These are phyloP conservation scores for Tachina grossa DNA, from an alignment of 2,888 invertebrate genomes.

Conservation along the genomic window DNA sequence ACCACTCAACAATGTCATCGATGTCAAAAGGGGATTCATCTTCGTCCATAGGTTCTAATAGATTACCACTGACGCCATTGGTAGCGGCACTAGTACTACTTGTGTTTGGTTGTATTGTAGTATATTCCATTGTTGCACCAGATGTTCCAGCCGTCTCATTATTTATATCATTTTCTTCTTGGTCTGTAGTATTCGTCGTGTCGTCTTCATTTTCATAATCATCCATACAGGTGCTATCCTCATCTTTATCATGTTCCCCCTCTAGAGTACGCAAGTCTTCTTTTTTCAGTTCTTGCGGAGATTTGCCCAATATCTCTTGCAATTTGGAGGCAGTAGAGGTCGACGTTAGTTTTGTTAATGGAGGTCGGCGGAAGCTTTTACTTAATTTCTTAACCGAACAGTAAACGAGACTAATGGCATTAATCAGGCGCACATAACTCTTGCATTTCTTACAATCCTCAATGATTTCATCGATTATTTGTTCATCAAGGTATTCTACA, in stretches of 20 bases:
- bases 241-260: constrained; percentile 93
- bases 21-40: constrained; percentile 47
- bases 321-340: constrained; percentile 82
- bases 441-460: constrained; percentile 88
- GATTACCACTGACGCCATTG: constrained; percentile 12
- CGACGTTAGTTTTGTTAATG: constrained; percentile 81
- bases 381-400: constrained; percentile 87
- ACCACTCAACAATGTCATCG: constrained; percentile 55
- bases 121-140: neutral
- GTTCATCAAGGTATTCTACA: constrained; percentile 87
- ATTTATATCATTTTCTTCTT: constrained; percentile 5
- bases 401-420: constrained; percentile 91
- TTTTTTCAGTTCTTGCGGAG: constrained; percentile 86
- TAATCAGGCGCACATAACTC: constrained; percentile 88
- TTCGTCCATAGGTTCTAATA: constrained; percentile 61
- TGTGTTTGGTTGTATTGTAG: constrained; percentile 18
- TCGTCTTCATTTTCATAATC: constrained; percentile 28
- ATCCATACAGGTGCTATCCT: constrained; percentile 85
- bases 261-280: constrained; percentile 89
- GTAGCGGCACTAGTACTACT: constrained; percentile 34
- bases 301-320: constrained; percentile 84
- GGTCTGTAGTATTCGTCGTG: constrained; percentile 16
- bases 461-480: constrained; percentile 88
- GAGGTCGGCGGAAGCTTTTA: constrained; percentile 86
- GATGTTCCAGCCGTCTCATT: constrained; percentile 17